Percentiles rank a stretch among this genome's conserved stretches.
Evolutionary conservation across 2,888 invertebrate species (phyloP).

Genomic region (Anarsia innoxiella): DNA sequence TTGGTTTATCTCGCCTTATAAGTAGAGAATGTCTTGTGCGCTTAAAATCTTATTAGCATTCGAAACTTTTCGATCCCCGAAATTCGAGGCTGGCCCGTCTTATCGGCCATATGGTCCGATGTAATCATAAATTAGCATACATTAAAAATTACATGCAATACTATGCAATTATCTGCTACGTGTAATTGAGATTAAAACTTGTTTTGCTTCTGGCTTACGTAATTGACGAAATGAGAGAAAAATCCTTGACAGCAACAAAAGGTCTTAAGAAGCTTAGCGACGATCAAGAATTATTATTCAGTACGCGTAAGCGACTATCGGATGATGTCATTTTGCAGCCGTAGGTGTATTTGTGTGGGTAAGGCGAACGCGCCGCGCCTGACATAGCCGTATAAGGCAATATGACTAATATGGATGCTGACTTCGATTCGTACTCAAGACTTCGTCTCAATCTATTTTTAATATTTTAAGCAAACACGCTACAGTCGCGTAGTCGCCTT

Average conservation of each 20-base stretch:
- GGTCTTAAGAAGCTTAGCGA: conserved; percentile 31
- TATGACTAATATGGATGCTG: conserved; percentile 55
- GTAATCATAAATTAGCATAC: conserved; percentile 6
- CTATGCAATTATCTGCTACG: no score
- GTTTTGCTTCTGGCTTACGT: conserved; percentile 25
- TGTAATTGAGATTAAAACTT: no score
- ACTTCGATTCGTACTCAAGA: conserved; percentile 30
- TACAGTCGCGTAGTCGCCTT: no score
- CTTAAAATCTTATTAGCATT: conserved; percentile 42
- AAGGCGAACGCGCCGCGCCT: conserved; percentile 30
- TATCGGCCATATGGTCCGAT: conserved; percentile 39
- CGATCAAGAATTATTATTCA: conserved; percentile 57
- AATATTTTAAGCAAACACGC: no score
- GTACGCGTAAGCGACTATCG: conserved; percentile 28
- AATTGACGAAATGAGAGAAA: conserved; percentile 21
- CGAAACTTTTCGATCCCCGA: conserved; percentile 44
- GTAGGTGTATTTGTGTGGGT: conserved; percentile 48
- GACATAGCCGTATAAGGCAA: conserved; percentile 57
- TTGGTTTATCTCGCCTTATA: conserved; percentile 60
- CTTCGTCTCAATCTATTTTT: no score
- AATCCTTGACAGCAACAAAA: conserved; percentile 39
- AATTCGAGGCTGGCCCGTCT: conserved; percentile 31
- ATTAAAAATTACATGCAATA: conserved; percentile 3
- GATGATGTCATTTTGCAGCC: conserved; percentile 56
- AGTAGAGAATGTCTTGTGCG: conserved; percentile 51